These are phyloP conservation scores for Drosophila sordidula DNA, from an alignment of 2,888 invertebrate genomes.

Conservation along the genomic window DNA sequence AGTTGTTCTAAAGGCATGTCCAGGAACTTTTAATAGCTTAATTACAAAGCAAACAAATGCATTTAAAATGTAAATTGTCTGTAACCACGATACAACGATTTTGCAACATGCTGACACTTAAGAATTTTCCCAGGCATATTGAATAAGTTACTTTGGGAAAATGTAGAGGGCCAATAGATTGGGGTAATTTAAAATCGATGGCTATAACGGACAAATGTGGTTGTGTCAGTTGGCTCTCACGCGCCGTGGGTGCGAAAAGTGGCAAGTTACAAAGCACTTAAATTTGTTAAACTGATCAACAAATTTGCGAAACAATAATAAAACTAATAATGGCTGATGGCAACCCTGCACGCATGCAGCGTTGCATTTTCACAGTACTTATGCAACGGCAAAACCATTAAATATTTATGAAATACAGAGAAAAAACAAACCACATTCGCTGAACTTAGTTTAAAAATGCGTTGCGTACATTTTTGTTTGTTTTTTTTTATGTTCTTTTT, in stretches of 20 bases:
- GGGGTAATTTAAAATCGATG: slow-evolving; percentile 18
- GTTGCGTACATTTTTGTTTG: slow-evolving; percentile 15
- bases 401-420: slow-evolving; percentile 71
- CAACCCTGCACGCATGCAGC: slow-evolving; percentile 34
- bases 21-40: slow-evolving; percentile 20
- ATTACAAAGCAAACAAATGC: slow-evolving; percentile 16
- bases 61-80: slow-evolving; percentile 56
- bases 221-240: slow-evolving; percentile 3
- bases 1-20: background rate
- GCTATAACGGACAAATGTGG: background rate
- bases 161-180: slow-evolving; percentile 5
- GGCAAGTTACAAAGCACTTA: background rate
- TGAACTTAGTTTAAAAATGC: slow-evolving; percentile 32
- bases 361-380: slow-evolving; percentile 47
- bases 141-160: slow-evolving; percentile 1
- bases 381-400: slow-evolving; percentile 54
- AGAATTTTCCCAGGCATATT: slow-evolving; percentile 50
- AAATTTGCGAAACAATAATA: background rate
- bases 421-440: slow-evolving; percentile 9
- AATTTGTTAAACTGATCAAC: background rate
- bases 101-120: slow-evolving; percentile 31
- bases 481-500: slow-evolving; percentile 2
- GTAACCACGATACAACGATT: slow-evolving; percentile 4
- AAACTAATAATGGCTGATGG: slow-evolving; percentile 2
- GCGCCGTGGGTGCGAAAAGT: background rate